A percentile compares a stretch with the other conserved stretches of the same genome.
phyloP scores from a whole-genome alignment of 2,113 vertebrate genomes.

The Scophthalmus maximus region DNA sequence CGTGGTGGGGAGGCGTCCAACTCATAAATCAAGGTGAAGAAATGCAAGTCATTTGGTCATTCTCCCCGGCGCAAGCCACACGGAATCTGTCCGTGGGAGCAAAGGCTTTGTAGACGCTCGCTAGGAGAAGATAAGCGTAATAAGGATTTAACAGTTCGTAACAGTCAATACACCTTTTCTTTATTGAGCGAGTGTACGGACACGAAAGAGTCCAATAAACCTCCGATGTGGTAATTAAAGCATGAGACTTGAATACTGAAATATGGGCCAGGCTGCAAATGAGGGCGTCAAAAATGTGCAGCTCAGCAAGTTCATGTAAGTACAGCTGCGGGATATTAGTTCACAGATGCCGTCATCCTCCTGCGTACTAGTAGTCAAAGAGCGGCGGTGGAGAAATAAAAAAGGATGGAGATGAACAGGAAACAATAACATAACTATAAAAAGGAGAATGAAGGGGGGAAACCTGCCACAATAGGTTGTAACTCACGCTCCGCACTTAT shows the following conservation, averaged over 20 bases:
- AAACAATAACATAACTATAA: neutral
- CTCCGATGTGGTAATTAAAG: neutral
- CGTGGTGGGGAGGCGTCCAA: neutral
- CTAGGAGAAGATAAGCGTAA: too few relatives aligned
- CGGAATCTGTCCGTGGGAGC: neutral
- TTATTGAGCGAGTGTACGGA: neutral
- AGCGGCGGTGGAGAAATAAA: too few relatives aligned
- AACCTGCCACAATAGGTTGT: neutral
- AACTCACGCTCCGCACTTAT: constrained; percentile 15
- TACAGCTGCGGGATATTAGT: too few relatives aligned
- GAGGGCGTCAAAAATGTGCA: too few relatives aligned
- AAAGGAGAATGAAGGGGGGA: neutral
- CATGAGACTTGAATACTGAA: neutral
- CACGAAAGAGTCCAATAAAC: neutral
- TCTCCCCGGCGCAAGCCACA: neutral
- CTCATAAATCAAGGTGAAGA: neutral
- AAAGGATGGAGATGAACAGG: too few relatives aligned
- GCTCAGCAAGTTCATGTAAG: too few relatives aligned
- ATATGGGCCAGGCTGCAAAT: neutral
- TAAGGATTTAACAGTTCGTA: neutral
- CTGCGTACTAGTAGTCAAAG: neutral
- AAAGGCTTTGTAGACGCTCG: too few relatives aligned
- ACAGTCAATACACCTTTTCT: neutral
- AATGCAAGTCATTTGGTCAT: neutral
- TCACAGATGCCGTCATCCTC: too few relatives aligned